Evolutionary conservation across 2,113 vertebrate species (phyloP), one percentile per base, ranked within the genome.

Genomic region (Ptyas mucosa): DNA sequence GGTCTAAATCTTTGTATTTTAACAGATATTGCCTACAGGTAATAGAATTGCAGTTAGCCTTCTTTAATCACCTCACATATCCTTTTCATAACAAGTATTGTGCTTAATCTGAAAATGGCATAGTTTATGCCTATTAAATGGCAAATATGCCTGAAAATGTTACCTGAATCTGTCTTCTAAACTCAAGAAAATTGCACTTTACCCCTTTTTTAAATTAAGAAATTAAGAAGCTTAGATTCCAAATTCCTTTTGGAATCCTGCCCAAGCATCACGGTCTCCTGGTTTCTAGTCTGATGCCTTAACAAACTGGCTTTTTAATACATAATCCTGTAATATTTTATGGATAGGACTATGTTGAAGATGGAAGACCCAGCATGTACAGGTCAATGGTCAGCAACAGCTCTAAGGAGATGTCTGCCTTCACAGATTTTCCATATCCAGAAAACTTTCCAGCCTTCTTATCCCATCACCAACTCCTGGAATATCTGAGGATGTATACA

Each of bases 371-470:
- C 20, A 98, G 97, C 93, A 96, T 98, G 26, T 99, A 99, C 87
- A 97, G 94, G 0, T 98, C 98, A 0, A 91, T 99, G 92, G 96
- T 98, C 93, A 98, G 96, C 91, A 99, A 99, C 94, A 97, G 98
- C 52, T 98, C 97, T 39, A 99, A 99, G 95, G 99, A 99, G 96
- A 98, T 99, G 97, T 98, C 98, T 26, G 98, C 98, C 7, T 99
- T 98, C 94, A 98, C 98, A 0, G 98, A 99, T 91, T 99, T 98
- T 88, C 98, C 98, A 43, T 98, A 98, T 95, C 98, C 97, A 0
- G 98, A 98, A 88, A 96, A 98, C 89, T 99, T 97, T 94, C 98
- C 98, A 0, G 98, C 98, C 96, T 99, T 97, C 95, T 96, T 99
- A 98, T 97, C 96, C 87, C 96, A 99, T 5, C 96, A 97, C 29